Conservation (phyloP, 1,140 invertebrate genomes). For the Ectropis grisescens region DNA sequence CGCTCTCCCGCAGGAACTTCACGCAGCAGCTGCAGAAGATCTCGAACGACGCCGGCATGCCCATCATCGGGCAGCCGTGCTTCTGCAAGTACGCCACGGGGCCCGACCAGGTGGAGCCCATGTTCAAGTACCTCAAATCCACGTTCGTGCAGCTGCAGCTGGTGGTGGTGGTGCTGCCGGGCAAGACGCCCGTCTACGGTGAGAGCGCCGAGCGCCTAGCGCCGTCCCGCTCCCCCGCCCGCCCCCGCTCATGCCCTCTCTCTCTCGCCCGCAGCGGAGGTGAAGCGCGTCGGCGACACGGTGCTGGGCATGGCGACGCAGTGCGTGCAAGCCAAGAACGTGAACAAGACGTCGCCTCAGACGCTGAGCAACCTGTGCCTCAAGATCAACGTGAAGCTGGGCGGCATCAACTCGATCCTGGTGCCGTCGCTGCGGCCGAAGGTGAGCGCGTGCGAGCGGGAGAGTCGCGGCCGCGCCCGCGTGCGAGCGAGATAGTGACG, state of each 20-base stretch:
- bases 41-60: conserved; percentile 99
- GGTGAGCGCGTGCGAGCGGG: conserved; percentile 42
- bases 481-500: not conserved
- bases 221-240: too few relatives aligned
- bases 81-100: conserved; percentile 99
- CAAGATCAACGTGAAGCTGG: conserved; percentile 99
- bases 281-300: conserved; percentile 99
- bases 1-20: conserved; percentile 92
- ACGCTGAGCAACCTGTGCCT: conserved; percentile 99
- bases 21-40: conserved; percentile 98
- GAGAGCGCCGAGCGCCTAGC: too few relatives aligned
- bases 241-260: too few relatives aligned
- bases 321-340: conserved; percentile 99
- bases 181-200: conserved; percentile 99
- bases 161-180: conserved; percentile 97
- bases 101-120: conserved; percentile 99
- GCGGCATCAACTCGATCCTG: conserved; percentile 99
- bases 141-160: conserved; percentile 96
- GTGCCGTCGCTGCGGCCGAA: conserved; percentile 96
- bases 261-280: conserved; percentile 94
- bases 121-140: conserved; percentile 99
- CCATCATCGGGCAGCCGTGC: conserved; percentile 97
- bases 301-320: conserved; percentile 99
- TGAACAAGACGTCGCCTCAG: conserved; percentile 99
- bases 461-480: not conserved